Evolutionary conservation across 2,888 invertebrate genomes (phyloP).

Genomic region (Acanthosoma haemorrhoidale): DNA sequence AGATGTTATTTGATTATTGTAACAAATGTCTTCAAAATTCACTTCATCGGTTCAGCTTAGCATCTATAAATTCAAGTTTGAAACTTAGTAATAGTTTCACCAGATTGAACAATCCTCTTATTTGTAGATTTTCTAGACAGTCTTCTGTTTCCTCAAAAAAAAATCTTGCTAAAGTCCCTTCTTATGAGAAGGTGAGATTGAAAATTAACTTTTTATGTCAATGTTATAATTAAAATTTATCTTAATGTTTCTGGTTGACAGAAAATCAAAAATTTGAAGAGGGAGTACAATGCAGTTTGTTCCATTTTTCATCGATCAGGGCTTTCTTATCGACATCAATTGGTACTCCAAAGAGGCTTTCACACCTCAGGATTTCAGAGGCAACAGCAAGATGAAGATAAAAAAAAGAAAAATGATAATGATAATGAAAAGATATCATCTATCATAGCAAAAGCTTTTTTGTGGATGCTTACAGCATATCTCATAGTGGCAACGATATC

Average conservation of each 20-base stretch:
- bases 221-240: neutral
- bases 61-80: neutral
- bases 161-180: neutral
- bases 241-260: neutral
- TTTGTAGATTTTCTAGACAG: neutral
- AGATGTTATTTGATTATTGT: constrained; percentile 20
- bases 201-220: neutral
- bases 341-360: constrained; percentile 31
- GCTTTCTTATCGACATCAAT: constrained; percentile 27
- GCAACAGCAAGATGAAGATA: constrained; percentile 29
- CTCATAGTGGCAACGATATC: constrained; percentile 68
- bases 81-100: neutral
- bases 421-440: constrained; percentile 67
- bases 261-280: constrained; percentile 11
- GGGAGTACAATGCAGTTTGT: constrained; percentile 31
- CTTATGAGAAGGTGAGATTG: neutral
- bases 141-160: neutral
- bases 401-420: constrained; percentile 49
- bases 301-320: constrained; percentile 32
- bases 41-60: neutral
- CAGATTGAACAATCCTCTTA: neutral
- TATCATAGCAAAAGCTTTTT: constrained; percentile 65
- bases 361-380: constrained; percentile 31
- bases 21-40: constrained; percentile 14
- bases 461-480: constrained; percentile 74